Conservation (phyloP, 2,888 invertebrate species). For the Glyphotaelius pellucidus region DNA sequence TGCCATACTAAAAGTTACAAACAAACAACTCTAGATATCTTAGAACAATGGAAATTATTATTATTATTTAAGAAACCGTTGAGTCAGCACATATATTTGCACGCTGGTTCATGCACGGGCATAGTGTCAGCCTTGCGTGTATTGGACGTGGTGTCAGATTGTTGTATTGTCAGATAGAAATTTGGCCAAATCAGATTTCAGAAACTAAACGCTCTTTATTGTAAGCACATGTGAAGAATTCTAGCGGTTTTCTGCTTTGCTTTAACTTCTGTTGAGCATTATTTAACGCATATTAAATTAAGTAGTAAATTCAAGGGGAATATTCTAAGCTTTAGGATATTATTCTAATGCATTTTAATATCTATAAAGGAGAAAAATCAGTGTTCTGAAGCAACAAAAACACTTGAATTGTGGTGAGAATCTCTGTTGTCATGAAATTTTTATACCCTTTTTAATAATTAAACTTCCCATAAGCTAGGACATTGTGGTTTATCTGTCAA, state of each 20-base stretch:
- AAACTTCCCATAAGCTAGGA: too few species aligned
- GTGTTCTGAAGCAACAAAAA: too few species aligned
- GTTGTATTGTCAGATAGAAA: neutral
- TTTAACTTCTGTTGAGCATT: neutral
- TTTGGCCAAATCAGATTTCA: neutral
- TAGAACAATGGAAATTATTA: neutral
- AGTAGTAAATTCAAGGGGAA: too few species aligned
- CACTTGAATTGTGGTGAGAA: neutral
- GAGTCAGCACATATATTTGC: neutral
- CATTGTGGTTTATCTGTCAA: too few species aligned
- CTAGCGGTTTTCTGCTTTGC: neutral
- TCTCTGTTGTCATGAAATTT: too few species aligned
- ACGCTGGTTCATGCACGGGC: neutral
- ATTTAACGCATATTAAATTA: too few species aligned
- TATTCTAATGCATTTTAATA: too few species aligned
- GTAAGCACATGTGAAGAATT: neutral
- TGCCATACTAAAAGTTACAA: neutral
- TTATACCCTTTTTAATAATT: too few species aligned
- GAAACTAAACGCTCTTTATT: neutral
- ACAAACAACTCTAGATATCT: neutral
- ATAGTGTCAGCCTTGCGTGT: neutral
- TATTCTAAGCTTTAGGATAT: too few species aligned
- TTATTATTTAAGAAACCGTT: neutral
- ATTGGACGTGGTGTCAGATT: neutral
- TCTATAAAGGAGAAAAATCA: too few species aligned